Conservation (phyloP, 2,113 vertebrate species). For the Haemorhous mexicanus region DNA sequence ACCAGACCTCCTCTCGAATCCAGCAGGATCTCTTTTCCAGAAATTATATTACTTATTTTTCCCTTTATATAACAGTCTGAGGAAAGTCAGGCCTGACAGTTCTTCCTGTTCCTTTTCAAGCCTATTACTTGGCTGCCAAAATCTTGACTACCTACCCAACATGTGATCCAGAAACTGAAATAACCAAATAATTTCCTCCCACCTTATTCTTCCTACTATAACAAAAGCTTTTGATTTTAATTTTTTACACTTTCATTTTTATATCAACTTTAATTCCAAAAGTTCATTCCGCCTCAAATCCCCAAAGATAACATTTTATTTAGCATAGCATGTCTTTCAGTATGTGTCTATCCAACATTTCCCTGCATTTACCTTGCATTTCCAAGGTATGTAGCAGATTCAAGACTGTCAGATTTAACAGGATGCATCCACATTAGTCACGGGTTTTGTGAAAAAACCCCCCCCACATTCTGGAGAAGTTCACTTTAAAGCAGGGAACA, state of each 20-base stretch:
- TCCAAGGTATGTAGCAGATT: neutral
- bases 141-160: neutral
- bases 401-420: neutral
- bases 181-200: neutral
- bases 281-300: neutral
- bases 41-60: neutral
- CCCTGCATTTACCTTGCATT: neutral
- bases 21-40: neutral
- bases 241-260: neutral
- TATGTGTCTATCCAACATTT: neutral
- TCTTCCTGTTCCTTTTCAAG: neutral
- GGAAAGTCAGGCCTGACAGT: neutral
- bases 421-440: neutral
- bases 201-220: neutral
- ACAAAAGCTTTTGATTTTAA: neutral
- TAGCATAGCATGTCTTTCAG: neutral
- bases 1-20: neutral
- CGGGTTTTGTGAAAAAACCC: neutral
- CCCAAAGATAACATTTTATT: neutral
- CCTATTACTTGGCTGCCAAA: neutral
- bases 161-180: neutral
- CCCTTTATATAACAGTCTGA: neutral
- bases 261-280: neutral
- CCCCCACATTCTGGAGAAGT: neutral
- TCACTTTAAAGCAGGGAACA: neutral